Base-by-base conservation (phyloP, 1,140 invertebrate genomes). In the Diachasma alloeum region DNA sequence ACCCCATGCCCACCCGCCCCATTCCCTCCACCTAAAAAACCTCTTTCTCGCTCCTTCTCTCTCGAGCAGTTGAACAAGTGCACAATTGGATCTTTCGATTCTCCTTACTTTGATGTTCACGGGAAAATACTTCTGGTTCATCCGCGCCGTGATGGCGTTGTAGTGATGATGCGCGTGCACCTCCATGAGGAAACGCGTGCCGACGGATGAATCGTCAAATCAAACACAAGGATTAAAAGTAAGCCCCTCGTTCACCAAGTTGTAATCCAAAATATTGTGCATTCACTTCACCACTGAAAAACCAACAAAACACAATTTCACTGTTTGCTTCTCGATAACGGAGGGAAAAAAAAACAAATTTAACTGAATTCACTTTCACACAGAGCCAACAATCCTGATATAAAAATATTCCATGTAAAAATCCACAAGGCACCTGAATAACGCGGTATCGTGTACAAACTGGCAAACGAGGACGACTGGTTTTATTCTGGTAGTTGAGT, bases 101-200 rank as follows among this genome's bases (percentile, higher is more conserved):
- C 26, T 56, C 17, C 76, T 76, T 68, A 76, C 53, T 36, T 53
- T 88, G 89, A 78, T 91, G 86, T 87, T 92, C 86, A 75, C 90
- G 87, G 81, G 90, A 87, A 87, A 93, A 91, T 84, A 89, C 77
- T 89, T 90, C 84, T 87, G 87, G 78, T 88, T 86, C 87, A 89
- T 89, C 70, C 85, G 83, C 44, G 86, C 83, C 68, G 85, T 81
- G 74, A 87, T 83, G 78, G 85, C 79, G 72, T 83, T 86, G 81
- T 85, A 86, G 78, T 89, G 87, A 83, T 87, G 36, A 36, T 37
- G 86, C 75, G 83, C 77, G 80, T 89, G 87, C 72, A 89, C 84
- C 78, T 88, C 88, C 88, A 90, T 89, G 69, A 44, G 42, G 46
- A 70, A 15, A 24, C 24, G 59, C 22, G 59, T 63, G 59, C 59